Evolutionary conservation across 2,888 invertebrate genomes (phyloP).

Genomic region (Trachelus stipa): DNA sequence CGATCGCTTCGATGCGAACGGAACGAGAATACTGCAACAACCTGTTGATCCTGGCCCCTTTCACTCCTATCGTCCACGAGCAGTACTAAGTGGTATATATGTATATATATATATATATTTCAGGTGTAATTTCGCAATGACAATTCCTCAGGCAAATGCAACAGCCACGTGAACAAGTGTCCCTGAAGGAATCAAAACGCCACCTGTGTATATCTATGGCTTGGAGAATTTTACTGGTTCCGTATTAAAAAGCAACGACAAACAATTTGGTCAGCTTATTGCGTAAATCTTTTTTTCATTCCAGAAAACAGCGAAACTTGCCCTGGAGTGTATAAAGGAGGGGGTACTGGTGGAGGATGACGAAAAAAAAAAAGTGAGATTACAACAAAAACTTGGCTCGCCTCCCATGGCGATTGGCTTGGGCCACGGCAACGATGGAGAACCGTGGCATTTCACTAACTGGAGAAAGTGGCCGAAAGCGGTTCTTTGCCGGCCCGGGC

Average conservation of each 20-base stretch:
- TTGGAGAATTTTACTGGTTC: not conserved
- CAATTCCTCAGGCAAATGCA: not conserved
- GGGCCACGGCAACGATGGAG: not conserved
- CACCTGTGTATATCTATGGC: not conserved
- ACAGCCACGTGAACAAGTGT: not conserved
- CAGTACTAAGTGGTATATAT: not conserved
- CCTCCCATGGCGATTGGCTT: constrained; percentile 8
- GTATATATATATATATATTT: too few species aligned
- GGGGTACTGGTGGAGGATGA: not conserved
- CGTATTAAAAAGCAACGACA: not conserved
- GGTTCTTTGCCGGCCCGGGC: constrained; percentile 8
- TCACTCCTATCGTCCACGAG: constrained; percentile 31
- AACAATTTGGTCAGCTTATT: not conserved
- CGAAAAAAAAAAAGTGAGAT: not conserved
- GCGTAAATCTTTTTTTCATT: constrained; percentile 1
- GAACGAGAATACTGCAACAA: constrained; percentile 39
- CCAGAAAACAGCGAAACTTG: not conserved
- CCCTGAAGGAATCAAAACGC: not conserved
- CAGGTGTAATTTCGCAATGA: not conserved
- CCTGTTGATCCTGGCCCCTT: constrained; percentile 49
- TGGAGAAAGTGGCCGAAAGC: constrained; percentile 24
- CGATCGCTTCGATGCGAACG: constrained; percentile 28
- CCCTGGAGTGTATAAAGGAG: not conserved
- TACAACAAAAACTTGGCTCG: not conserved
- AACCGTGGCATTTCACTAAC: constrained; percentile 16